These are phyloP conservation scores for Mareca strepera DNA, from an alignment of 2,797 vertebrate genomes.

Conservation along the genomic window DNA sequence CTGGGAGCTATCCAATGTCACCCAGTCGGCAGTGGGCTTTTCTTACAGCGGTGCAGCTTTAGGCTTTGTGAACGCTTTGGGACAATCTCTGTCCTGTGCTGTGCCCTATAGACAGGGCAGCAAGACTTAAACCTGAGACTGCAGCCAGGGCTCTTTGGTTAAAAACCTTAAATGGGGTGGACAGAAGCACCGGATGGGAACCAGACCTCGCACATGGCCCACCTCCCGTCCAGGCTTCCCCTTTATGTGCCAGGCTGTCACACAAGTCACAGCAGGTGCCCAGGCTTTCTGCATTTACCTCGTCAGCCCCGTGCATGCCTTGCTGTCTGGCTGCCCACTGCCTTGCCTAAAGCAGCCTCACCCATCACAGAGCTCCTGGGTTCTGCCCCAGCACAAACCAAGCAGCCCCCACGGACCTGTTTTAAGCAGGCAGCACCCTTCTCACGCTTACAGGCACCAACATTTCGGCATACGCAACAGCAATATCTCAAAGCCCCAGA, in stretches of 20 bases:
- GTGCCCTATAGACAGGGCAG: not conserved
- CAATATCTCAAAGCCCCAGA: not conserved
- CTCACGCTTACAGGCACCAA: not conserved
- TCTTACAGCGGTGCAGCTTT: constrained; percentile 8
- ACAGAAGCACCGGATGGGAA: not conserved
- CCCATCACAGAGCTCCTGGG: not conserved
- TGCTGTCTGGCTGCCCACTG: not conserved
- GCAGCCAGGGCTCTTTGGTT: not conserved
- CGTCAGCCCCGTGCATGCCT: not conserved
- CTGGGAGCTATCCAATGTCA: not conserved
- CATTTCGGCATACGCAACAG: not conserved
- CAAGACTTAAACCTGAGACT: not conserved
- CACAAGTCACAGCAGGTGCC: not conserved
- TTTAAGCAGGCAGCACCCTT: not conserved
- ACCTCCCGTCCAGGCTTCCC: not conserved
- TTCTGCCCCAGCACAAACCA: not conserved
- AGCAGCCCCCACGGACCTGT: not conserved
- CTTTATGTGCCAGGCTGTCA: not conserved
- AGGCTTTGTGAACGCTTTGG: constrained; percentile 14
- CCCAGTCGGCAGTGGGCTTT: not conserved
- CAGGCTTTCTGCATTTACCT: not conserved
- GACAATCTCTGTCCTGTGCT: not conserved
- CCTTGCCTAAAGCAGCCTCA: not conserved
- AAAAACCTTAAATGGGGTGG: constrained; percentile 14
- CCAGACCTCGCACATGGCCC: not conserved